These are phyloP conservation scores for Drosophila nigritarsus DNA, from an alignment of 2,888 invertebrate genomes.

Conservation along the genomic window DNA sequence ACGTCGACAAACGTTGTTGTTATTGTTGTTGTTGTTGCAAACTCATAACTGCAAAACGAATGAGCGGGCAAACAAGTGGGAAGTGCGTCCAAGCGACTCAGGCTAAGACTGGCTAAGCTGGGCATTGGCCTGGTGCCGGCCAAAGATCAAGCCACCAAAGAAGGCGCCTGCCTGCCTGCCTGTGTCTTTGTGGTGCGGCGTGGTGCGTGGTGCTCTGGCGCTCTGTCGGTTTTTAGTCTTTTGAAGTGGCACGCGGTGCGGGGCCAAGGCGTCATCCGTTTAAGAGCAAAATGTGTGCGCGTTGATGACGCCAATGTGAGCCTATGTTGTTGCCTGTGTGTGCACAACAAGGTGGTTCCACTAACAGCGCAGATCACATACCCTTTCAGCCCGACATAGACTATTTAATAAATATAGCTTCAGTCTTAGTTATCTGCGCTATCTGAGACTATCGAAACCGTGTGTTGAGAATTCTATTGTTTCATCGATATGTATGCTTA, in stretches of 20 bases:
- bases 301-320: constrained; percentile 73
- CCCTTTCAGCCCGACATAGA: not conserved
- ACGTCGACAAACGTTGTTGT: constrained; percentile 40
- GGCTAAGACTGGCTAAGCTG: constrained; percentile 26
- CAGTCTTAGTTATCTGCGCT: not conserved
- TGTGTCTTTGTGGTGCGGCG: constrained; percentile 19
- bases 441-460: not conserved
- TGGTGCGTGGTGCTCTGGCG: constrained; percentile 70
- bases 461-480: not conserved
- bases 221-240: constrained; percentile 63
- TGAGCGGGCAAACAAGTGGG: constrained; percentile 74
- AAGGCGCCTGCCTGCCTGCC: constrained; percentile 58
- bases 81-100: constrained; percentile 59
- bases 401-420: not conserved
- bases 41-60: constrained; percentile 66
- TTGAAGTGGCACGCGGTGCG: constrained; percentile 74
- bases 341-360: constrained; percentile 29
- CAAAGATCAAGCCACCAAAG: constrained; percentile 80
- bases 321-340: constrained; percentile 20
- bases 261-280: constrained; percentile 66
- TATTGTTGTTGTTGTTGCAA: constrained; percentile 40
- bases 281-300: constrained; percentile 72
- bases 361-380: not conserved
- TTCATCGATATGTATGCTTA: not conserved
- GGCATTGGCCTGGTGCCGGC: constrained; percentile 47